These are phyloP conservation scores for Acanthosepion lycidas DNA, from an alignment of 2,888 invertebrate species.

Conservation along the genomic window DNA sequence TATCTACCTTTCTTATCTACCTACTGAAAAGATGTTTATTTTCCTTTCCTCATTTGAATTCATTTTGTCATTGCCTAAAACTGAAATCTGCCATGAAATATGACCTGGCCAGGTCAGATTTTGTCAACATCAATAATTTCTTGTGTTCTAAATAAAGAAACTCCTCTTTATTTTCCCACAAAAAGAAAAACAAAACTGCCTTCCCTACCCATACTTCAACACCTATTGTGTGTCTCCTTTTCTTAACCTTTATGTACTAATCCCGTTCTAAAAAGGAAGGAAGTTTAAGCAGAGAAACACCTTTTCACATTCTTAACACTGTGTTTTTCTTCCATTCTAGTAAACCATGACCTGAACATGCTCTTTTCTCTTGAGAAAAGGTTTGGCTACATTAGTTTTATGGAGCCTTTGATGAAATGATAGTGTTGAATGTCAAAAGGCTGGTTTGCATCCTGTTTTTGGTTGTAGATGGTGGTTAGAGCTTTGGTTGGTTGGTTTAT, in stretches of 20 bases:
- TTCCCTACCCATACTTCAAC: not conserved
- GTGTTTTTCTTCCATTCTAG: not conserved
- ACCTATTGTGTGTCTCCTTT: not conserved
- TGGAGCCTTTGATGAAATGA: not conserved
- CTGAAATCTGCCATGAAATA: not conserved
- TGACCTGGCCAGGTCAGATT: not conserved
- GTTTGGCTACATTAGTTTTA: not conserved
- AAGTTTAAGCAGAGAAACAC: not conserved
- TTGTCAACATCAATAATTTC: not conserved
- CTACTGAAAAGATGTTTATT: not conserved
- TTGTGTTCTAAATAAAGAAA: not conserved
- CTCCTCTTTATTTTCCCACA: not conserved
- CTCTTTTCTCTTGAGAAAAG: not conserved
- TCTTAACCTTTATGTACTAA: not conserved
- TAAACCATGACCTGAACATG: not conserved
- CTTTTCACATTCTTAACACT: not conserved
- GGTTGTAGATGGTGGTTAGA: not conserved
- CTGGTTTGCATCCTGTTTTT: not conserved
- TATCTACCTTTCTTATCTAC: not conserved
- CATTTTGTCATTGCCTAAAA: not conserved
- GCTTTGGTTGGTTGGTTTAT: not conserved
- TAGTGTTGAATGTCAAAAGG: not conserved
- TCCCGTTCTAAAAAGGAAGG: not conserved
- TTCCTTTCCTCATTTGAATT: not conserved
- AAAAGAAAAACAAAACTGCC: not conserved